Base-by-base conservation (phyloP, 2,888 invertebrate genomes). In the Melanotus villosus region DNA sequence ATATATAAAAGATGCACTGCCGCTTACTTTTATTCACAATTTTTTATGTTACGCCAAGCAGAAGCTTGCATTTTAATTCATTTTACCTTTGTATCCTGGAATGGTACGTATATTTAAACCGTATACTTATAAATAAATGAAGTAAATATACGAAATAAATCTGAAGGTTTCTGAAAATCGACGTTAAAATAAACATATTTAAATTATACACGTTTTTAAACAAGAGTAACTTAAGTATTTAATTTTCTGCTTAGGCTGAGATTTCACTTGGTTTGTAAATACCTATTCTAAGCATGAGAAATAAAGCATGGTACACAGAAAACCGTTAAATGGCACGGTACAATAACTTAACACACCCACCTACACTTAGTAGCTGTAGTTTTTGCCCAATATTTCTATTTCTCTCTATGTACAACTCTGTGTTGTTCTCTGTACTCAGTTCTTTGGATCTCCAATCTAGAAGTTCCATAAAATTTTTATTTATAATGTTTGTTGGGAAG, bases 401-500 rank as follows among this genome's bases (percentile, higher is more conserved):
- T 84, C 84, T 83, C 82, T 85, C 83, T 85, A 83, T 84, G 83
- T 83, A 84, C 83, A 81, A 83, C 81, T 84, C 80, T 84, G 81
- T 84, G 84, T 84, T 79, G 82, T 79, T 76, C 75, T 76, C 74
- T 77, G 73, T 72, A 60, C 75, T 52, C 70, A 72, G 72, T 68
- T 65, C 67, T 74, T 60, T 72, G 41, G 64, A 56, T 76, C 26
- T 67, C 73, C 74, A 47, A 59, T 52, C n/a, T 71, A 60, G 62
- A 63, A 50, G 32, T 54, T 41, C 12, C 50, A 21, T 32, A 41
- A 41, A 41, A 41, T 7, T 16, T 2, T 41, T 34, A 9, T 50
- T 43, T 65, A 50, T 47, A 63, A 64, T 76, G 76, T 74, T 75
- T 73, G 72, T 75, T 78, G 76, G 77, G 73, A 75, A 75, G 75